Base-by-base conservation (phyloP, 1,140 invertebrate species). In the Procambarus virginalis region DNA sequence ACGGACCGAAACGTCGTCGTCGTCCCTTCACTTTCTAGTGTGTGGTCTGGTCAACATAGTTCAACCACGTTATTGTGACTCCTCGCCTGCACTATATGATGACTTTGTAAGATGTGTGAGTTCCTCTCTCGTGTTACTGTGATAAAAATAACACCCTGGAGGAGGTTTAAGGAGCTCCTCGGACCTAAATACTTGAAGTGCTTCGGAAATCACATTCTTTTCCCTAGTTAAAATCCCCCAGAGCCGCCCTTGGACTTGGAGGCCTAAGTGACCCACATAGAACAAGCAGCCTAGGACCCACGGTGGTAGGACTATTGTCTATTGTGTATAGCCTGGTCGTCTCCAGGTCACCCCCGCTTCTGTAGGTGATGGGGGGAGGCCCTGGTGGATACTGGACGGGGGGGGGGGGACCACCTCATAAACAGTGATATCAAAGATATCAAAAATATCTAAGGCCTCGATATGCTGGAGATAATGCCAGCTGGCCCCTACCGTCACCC, bases 191-290 rank as follows among this genome's bases (percentile, higher is more conserved):
- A 73, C 68, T n/a, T 34, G 68, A 73, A 49, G 76, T 49, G 76
- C 81, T 70, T 22, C 60, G 17, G 22, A 2, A n/a, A 55, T 70
- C 81, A 70, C 68, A 48, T 73, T 84, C 81, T 84, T 73, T 34
- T 14, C 45, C 64, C 34, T 8, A 60, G 68, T 84, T 68, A 45
- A 81, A 81, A 84, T 60, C 60, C 46, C 34, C 79, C 79, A 55
- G 76, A 34, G 22, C 51, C n/a, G 34, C n/a, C 49, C n/a, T 73
- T 34, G 68, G 22, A 34, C 22, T n/a, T 20, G 10, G 68, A 60
- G 79, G 79, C 55, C 79, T 81, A 60, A 81, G 79, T 55, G 79
- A 55, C 12, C 79, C 55, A 55, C 79, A 55, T 58, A 60, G 79
- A 81, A 73, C 51, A 81, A 60, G 79, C 20, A 48, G 60, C 79